A percentile compares a stretch with the other conserved stretches of the same genome.
phyloP scores from a whole-genome alignment of 1,140 invertebrate species.

The Linepithema humile region DNA sequence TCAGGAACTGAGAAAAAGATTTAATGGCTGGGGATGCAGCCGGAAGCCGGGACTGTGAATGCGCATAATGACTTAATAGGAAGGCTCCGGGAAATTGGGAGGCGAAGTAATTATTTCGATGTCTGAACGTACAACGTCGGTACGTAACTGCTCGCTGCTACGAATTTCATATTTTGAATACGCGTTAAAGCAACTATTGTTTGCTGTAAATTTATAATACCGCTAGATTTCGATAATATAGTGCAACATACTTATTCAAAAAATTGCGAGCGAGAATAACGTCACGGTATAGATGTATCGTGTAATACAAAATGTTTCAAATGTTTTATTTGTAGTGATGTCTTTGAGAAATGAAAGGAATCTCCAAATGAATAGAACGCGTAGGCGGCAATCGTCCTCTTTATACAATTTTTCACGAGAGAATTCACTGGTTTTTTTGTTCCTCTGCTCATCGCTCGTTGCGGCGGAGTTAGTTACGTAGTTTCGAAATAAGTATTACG shows the following conservation, averaged over 20 bases:
- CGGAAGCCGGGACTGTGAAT: not conserved
- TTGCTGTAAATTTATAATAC: no score
- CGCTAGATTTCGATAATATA: no score
- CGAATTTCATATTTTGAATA: conserved; percentile 4
- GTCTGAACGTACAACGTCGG: not conserved
- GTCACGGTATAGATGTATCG: no score
- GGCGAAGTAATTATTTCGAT: conserved; percentile 32
- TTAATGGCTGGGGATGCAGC: not conserved
- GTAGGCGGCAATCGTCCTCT: not conserved
- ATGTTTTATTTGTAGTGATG: not conserved
- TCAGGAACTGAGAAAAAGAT: conserved; percentile 20
- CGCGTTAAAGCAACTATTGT: not conserved
- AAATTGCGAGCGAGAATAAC: not conserved
- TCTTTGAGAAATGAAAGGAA: not conserved
- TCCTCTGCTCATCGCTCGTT: not conserved
- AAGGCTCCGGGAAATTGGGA: not conserved
- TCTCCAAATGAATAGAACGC: not conserved
- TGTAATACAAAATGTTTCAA: not conserved
- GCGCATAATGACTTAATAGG: conserved; percentile 34
- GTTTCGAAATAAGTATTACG: conserved; percentile 1
- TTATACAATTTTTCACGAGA: not conserved
- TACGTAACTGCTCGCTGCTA: not conserved
- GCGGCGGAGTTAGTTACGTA: not conserved
- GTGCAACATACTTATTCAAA: no score
- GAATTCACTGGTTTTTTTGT: not conserved